Base-by-base conservation (phyloP, 2,888 invertebrate genomes). In the Bimastos eiseni region DNA sequence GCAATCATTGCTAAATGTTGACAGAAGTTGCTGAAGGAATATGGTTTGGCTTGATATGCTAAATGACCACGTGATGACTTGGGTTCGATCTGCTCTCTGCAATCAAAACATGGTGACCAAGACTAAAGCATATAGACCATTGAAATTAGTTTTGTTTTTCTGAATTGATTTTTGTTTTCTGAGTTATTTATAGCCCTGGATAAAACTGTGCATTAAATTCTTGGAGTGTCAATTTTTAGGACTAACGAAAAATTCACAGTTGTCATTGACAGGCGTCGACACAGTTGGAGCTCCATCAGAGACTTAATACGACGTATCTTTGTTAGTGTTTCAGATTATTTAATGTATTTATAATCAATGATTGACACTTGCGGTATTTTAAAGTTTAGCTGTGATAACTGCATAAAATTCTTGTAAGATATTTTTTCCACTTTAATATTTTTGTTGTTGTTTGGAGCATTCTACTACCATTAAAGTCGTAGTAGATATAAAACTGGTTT, bases 201-300 rank as follows among this genome's bases (percentile, higher is more conserved):
- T 86, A 86, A 86, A 37, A 86, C 86, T 36, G 86, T 86, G 34
- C 21, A 36, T n/a, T n/a, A 70, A 70, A n/a, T 70, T 70, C 30
- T n/a, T 70, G 70, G 70, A 70, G n/a, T 70, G 70, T 70, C 8
- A n/a, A 70, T 70, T 70, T 55, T 70, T 70, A 70, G 70, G 30
- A 6, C 70, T 0, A 70, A 30, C 30, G 30, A 70, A 70, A 86
- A 33, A 37, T 86, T 86, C 19, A 36, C 86, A 6, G 34, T 24
- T 86, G 86, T 86, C 86, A 86, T 86, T 24, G 86, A 86, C 86
- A 34, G 86, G 21, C 86, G 86, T 34, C 0, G 0, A 1, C 21
- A 33, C 6, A 36, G 24, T 36, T 86, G 86, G 86, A 8, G 36
- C 36, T 34, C 24, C 17, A 86, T 86, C 37, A 86, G 36, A 86